phyloP scores from a whole-genome alignment of 2,113 vertebrate species.

The Tetrax tetrax region DNA sequence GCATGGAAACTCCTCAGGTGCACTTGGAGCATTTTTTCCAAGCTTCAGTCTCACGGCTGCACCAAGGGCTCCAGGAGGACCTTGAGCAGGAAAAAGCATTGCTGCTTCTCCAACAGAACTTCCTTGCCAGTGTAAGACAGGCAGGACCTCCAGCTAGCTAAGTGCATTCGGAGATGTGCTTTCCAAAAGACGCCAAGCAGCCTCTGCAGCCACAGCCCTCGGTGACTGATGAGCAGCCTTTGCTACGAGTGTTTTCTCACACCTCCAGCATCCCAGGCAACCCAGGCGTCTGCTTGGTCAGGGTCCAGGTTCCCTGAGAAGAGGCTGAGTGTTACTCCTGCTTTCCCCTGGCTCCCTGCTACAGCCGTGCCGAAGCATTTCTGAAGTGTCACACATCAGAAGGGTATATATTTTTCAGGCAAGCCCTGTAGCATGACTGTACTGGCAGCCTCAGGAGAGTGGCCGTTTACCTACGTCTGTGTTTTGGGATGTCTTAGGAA shows the following conservation, averaged over 20 bases:
- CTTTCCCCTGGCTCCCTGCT: background rate
- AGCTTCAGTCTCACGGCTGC: background rate
- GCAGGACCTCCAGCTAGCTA: background rate
- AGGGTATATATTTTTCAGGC: background rate
- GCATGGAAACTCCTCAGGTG: background rate
- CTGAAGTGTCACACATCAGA: background rate
- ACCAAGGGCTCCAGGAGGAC: background rate
- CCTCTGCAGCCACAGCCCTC: background rate
- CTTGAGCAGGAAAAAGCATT: background rate
- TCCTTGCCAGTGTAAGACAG: background rate
- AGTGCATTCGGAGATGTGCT: background rate
- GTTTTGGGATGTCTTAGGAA: background rate
- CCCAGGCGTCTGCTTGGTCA: background rate
- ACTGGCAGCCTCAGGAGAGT: background rate
- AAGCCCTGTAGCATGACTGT: background rate
- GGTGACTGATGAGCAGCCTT: rapidly evolving
- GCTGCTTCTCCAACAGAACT: background rate
- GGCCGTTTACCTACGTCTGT: background rate
- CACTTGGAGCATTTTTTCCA: background rate
- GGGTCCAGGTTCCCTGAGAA: background rate
- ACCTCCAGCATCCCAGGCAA: background rate
- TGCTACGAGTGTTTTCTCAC: background rate
- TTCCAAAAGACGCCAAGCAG: background rate
- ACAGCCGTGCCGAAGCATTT: background rate
- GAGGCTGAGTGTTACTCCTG: background rate